Percentiles rank a stretch among this genome's conserved stretches.
phyloP scores from a whole-genome alignment of 2,797 vertebrate species.

The Gallinago nigripennis region DNA sequence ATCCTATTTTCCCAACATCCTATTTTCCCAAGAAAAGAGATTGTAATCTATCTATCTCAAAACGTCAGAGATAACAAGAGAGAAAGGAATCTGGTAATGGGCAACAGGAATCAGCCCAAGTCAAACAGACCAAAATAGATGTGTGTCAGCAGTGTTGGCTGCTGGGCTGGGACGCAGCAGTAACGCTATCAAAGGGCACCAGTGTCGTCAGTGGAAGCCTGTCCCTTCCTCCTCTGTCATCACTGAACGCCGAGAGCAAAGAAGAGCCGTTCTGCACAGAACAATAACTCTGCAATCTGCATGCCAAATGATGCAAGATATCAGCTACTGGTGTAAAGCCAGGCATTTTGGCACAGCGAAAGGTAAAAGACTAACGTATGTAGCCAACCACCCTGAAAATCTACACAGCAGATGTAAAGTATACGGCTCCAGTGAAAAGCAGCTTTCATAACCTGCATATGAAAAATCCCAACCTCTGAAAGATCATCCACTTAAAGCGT shows the following conservation, averaged over 20 bases:
- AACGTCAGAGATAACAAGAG: not conserved
- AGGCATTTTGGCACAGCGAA: not conserved
- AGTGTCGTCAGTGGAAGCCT: not conserved
- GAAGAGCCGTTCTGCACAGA: not conserved
- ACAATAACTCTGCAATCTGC: not conserved
- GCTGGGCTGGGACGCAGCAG: not conserved
- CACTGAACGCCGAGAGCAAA: not conserved
- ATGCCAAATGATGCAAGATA: not conserved
- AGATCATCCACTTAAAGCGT: not conserved
- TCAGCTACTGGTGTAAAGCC: not conserved
- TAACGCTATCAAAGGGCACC: not conserved
- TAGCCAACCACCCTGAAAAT: not conserved
- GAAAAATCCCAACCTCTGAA: not conserved
- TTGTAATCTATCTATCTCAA: not conserved
- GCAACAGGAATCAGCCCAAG: not conserved
- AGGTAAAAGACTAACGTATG: rapidly evolving
- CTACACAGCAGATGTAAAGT: not conserved
- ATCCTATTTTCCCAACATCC: not conserved
- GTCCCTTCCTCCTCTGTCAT: slow-evolving; percentile 51
- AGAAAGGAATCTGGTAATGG: not conserved
- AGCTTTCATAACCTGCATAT: not conserved
- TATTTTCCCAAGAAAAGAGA: not conserved
- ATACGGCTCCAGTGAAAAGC: not conserved
- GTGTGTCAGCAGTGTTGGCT: not conserved
- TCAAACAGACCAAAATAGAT: not conserved